Conservation (phyloP, 1,140 invertebrate species). For the Eulimnadia texana region DNA sequence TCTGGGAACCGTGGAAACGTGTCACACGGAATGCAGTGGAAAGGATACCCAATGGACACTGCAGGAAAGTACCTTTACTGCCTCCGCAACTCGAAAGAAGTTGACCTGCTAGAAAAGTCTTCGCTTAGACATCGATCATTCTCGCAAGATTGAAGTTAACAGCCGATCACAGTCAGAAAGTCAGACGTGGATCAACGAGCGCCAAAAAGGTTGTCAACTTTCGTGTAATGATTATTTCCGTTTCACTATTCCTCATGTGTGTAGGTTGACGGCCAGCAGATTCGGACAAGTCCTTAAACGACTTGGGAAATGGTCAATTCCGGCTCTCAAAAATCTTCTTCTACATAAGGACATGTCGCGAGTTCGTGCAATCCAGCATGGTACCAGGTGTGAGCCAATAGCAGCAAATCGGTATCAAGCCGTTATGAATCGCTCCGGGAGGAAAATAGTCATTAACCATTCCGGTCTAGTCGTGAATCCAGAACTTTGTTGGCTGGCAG, state of each 20-base stretch:
- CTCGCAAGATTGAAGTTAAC: not conserved
- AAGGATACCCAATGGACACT: not conserved
- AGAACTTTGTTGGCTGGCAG: constrained; percentile 1
- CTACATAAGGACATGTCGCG: not conserved
- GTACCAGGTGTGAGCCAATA: constrained; percentile 3
- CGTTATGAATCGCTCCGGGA: not conserved
- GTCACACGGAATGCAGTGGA: too few relatives aligned
- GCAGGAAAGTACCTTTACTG: not conserved
- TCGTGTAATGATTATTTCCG: not conserved
- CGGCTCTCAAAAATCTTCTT: not conserved
- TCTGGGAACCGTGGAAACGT: not conserved
- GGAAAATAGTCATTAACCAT: not conserved
- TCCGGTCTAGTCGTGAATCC: not conserved
- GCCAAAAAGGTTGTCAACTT: not conserved
- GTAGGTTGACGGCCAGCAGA: constrained; percentile 1
- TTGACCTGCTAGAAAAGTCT: not conserved
- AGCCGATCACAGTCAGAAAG: not conserved
- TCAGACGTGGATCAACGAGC: not conserved
- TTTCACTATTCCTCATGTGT: not conserved
- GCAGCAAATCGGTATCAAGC: constrained; percentile 2
- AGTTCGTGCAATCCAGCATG: not conserved
- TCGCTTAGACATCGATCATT: too few relatives aligned
- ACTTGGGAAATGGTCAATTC: not conserved
- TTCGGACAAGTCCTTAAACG: constrained; percentile 1
- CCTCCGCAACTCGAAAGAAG: not conserved